Evolutionary conservation across 2,797 vertebrate genomes (phyloP).

Genomic region (Typhlichthys eigenmanni): DNA sequence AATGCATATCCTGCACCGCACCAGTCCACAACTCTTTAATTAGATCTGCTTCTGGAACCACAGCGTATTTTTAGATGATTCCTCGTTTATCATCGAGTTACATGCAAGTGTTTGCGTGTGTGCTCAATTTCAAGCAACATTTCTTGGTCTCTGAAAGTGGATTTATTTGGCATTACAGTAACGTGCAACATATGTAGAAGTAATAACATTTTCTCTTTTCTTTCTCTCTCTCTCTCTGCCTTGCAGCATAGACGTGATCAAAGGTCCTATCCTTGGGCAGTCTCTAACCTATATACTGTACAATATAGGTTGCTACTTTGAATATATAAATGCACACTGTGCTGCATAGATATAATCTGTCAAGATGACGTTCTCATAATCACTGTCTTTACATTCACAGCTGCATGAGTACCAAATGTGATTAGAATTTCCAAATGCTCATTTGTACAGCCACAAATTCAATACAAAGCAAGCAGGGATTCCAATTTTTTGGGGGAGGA

Average conservation of each 20-base stretch:
- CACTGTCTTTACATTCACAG: not conserved
- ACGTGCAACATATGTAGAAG: not conserved
- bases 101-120: not conserved
- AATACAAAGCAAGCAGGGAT: constrained; percentile 16
- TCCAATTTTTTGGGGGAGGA: constrained; percentile 9
- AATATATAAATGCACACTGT: constrained; percentile 2
- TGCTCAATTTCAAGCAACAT: not conserved
- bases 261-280: constrained; percentile 1
- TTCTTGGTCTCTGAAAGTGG: no score
- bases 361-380: not conserved
- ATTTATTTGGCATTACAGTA: no score
- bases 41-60: constrained; percentile 34
- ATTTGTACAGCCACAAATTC: constrained; percentile 14
- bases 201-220: not conserved
- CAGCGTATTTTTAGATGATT: constrained; percentile 25
- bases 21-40: constrained; percentile 56
- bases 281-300: not conserved
- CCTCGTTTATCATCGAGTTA: no score
- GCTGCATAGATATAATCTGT: not conserved
- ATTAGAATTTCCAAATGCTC: constrained; percentile 1
- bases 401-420: not conserved
- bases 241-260: constrained; percentile 2
- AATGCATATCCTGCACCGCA: constrained; percentile 38
- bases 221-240: not conserved
- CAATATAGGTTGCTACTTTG: not conserved